Conservation (phyloP, 2,113 vertebrate genomes). For the Solea solea region DNA sequence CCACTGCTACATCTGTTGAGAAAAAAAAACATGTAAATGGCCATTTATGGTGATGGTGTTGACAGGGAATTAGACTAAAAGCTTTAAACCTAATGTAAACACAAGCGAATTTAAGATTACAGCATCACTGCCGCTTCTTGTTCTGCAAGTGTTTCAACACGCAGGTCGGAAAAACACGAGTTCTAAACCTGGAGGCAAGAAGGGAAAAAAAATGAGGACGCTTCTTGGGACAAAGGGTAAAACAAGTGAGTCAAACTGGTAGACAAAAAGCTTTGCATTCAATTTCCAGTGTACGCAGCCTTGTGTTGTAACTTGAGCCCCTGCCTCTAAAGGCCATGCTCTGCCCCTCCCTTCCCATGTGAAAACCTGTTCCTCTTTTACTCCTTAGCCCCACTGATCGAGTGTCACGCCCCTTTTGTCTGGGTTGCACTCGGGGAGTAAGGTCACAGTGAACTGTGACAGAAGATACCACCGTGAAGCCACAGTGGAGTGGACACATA, state of each 20-base stretch:
- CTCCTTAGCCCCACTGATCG: slow-evolving; percentile 40
- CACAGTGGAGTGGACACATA: neutral
- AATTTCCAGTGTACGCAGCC: slow-evolving; percentile 39
- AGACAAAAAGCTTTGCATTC: slow-evolving; percentile 22
- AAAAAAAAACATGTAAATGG: slow-evolving; percentile 40
- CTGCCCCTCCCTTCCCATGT: slow-evolving; percentile 46
- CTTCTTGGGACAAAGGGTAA: slow-evolving; percentile 16
- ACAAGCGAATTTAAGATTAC: neutral
- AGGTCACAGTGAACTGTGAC: slow-evolving; percentile 27
- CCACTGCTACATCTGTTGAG: slow-evolving; percentile 1
- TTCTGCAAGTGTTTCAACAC: slow-evolving; percentile 4
- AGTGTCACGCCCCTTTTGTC: slow-evolving; percentile 64
- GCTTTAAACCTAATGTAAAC: slow-evolving; percentile 36
- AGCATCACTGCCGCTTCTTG: neutral
- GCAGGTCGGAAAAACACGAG: neutral
- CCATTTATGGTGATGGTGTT: slow-evolving; percentile 17
- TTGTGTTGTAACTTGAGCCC: slow-evolving; percentile 61
- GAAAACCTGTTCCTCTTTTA: slow-evolving; percentile 70
- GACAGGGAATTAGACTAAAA: slow-evolving; percentile 37
- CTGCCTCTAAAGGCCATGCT: slow-evolving; percentile 45
- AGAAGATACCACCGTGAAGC: neutral
- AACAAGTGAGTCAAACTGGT: slow-evolving; percentile 7
- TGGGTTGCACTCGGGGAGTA: slow-evolving; percentile 5
- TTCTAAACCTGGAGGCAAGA: neutral
- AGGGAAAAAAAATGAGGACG: neutral